Percentiles rank a stretch among this genome's conserved stretches.
Evolutionary conservation across 2,797 vertebrate species (phyloP).

Genomic region (Microctenopoma steveboyesi): DNA sequence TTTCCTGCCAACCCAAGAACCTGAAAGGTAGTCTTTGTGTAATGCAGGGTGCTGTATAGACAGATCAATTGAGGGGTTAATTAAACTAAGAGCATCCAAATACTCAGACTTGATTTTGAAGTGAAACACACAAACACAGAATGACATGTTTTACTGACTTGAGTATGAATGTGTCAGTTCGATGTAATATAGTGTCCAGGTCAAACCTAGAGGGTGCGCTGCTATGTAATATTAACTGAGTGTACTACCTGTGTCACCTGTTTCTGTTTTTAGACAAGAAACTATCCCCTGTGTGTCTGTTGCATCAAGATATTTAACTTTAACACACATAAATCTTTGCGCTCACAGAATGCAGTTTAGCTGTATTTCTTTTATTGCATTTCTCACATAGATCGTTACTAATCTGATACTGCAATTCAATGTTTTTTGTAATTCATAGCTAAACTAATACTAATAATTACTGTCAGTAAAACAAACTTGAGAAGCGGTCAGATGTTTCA

Average conservation of each 20-base stretch:
- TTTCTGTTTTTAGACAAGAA: neutral
- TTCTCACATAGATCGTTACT: too few species aligned
- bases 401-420: neutral
- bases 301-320: too few species aligned
- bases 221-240: neutral
- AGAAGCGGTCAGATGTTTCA: conserved; percentile 15
- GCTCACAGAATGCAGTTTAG: too few species aligned
- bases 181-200: neutral
- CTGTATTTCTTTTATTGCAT: too few species aligned
- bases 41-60: conserved; percentile 34
- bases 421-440: neutral
- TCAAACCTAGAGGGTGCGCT: neutral
- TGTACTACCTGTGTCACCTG: neutral
- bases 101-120: conserved; percentile 36
- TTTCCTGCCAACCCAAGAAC: conserved; percentile 66
- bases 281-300: neutral
- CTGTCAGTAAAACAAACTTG: neutral
- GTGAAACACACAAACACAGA: conserved; percentile 26
- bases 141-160: conserved; percentile 19
- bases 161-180: conserved; percentile 10
- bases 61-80: conserved; percentile 54
- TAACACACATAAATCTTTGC: too few species aligned
- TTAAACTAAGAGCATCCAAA: conserved; percentile 43
- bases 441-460: conserved; percentile 6
- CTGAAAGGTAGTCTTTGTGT: conserved; percentile 73